Conservation (phyloP, 2,113 vertebrate species). For the Eptatretus burgeri region DNA sequence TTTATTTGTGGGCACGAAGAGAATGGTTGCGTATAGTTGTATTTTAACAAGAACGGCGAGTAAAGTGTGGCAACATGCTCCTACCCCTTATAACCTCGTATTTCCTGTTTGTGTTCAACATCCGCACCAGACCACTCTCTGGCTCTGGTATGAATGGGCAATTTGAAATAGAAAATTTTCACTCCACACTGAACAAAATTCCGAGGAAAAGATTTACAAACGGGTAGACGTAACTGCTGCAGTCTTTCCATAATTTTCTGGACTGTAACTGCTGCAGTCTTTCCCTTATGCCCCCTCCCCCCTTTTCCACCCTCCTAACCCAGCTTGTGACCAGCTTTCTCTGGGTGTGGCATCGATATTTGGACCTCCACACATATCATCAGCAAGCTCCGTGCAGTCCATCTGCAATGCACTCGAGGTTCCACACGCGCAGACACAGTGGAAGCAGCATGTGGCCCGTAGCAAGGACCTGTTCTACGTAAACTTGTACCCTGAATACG, state of each 20-base stretch:
- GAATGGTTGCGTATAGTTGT: too few species aligned
- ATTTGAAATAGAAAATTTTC: neutral
- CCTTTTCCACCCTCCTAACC: neutral
- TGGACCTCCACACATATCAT: slow-evolving; percentile 90
- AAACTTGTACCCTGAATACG: slow-evolving; percentile 74
- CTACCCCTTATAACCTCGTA: too few species aligned
- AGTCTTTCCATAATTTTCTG: neutral
- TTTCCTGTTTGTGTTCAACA: neutral
- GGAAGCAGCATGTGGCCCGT: slow-evolving; percentile 97
- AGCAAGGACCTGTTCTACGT: slow-evolving; percentile 89
- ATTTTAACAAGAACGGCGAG: too few species aligned
- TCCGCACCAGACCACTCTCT: neutral
- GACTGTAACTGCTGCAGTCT: neutral
- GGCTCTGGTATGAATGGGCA: neutral
- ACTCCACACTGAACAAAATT: neutral
- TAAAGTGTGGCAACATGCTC: too few species aligned
- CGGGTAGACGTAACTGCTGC: neutral
- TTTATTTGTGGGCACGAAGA: too few species aligned
- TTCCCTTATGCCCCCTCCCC: neutral
- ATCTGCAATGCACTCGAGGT: slow-evolving; percentile 92
- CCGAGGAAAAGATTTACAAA: neutral
- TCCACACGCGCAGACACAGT: slow-evolving; percentile 91
- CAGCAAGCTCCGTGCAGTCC: slow-evolving; percentile 86
- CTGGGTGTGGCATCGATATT: slow-evolving; percentile 97
- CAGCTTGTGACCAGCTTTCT: slow-evolving; percentile 96